Base-by-base conservation (phyloP, 2,797 vertebrate genomes). In the Karalla daura region DNA sequence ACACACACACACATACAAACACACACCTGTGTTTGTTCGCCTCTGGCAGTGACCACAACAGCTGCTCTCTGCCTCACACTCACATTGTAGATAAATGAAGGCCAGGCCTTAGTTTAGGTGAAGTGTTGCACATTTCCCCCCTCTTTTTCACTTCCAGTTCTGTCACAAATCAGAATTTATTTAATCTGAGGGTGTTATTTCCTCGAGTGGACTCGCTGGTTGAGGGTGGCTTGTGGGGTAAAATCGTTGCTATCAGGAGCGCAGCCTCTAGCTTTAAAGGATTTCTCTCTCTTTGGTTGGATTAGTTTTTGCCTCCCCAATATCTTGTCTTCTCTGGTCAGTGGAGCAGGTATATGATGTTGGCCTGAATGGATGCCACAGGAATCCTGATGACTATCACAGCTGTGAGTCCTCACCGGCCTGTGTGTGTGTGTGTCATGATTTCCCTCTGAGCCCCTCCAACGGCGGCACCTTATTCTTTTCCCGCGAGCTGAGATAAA, bases 301-400 rank as follows among this genome's bases (percentile, higher is more conserved):
- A 86, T 88, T 84, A 70, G 68, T 74, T 84, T 88, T 77, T 45
- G 54, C 62, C 63, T 81, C 53, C 33, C 56, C 75, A 80, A 69
- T 80, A 86, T 86, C 82, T 81, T 52, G 63, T 83, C 70, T 74
- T 63, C 55, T 70, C 72, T 81, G 83, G 72, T 83, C 88, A 86
- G 74, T 66, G 79, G 64, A 86, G 88, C 74, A 63, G 63, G 58
- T 65, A 71, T 44, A 68, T 82, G 76, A 76, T 67, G 73, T 56
- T 47, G 55, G 68, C 69, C 60, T 83, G 73, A 85, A 80, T 76
- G 60, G 50, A 71, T 53, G 74, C 51, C 49, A 68, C 63, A 54
- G 75, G 70, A 89, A 86, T 81, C 59, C 43, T 82, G 78, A 85
- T 73, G 67, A 78, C 70, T 78, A 77, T 72, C 73, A 47, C 23